Percentiles rank a stretch among this genome's conserved stretches.
phyloP scores from a whole-genome alignment of 2,888 invertebrate species.

The Cartodere bifasciata region DNA sequence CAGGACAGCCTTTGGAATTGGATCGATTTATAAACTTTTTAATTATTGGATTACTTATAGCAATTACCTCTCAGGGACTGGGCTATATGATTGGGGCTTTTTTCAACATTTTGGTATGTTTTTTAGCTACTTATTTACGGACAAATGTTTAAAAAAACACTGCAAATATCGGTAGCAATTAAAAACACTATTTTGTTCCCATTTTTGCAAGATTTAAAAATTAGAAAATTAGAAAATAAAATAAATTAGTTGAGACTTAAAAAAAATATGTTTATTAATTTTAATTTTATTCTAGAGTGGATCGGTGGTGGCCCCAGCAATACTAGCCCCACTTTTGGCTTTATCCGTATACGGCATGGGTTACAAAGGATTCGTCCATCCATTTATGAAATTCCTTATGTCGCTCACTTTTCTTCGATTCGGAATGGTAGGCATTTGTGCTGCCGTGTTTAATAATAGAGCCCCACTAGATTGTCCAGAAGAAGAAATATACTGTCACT shows the following conservation, averaged over 20 bases:
- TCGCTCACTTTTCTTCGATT: slow-evolving; percentile 52
- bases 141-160: slow-evolving; percentile 11
- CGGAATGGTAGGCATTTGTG: slow-evolving; percentile 44
- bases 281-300: too few relatives aligned
- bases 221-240: too few relatives aligned
- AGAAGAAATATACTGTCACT: slow-evolving; percentile 45
- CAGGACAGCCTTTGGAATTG: slow-evolving; percentile 55
- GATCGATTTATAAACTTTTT: slow-evolving; percentile 47
- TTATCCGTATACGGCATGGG: slow-evolving; percentile 52
- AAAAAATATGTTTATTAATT: too few relatives aligned
- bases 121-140: slow-evolving; percentile 7
- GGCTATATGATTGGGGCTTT: slow-evolving; percentile 56
- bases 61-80: slow-evolving; percentile 59
- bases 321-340: slow-evolving; percentile 42
- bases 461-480: slow-evolving; percentile 45
- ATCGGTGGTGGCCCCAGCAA: slow-evolving; percentile 44
- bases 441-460: slow-evolving; percentile 48
- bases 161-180: too few relatives aligned
- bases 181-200: too few relatives aligned
- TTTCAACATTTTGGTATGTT: slow-evolving; percentile 44
- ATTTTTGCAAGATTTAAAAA: too few relatives aligned
- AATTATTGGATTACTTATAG: slow-evolving; percentile 44
- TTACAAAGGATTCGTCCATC: slow-evolving; percentile 41
- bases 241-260: too few relatives aligned
- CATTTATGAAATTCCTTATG: slow-evolving; percentile 43